Base-by-base conservation (phyloP, 2,797 vertebrate species). In the Acridotheres tristis region DNA sequence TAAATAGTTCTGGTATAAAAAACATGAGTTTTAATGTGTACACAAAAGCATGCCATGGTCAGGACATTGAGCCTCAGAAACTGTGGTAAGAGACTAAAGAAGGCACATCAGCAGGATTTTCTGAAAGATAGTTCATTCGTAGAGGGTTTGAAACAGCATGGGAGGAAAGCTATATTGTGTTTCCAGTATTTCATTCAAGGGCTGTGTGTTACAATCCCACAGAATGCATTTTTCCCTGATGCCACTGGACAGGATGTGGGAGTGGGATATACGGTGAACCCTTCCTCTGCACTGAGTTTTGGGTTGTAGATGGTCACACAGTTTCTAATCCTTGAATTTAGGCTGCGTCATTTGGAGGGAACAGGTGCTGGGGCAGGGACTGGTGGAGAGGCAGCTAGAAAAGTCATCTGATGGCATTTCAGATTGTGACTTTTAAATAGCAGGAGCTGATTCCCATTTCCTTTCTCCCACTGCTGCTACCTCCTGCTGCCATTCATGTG, bases 401-500 rank as follows among this genome's bases (percentile, higher is more conserved):
- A 66, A 91, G 65, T 85, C 48, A 65, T 47, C 43, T 59, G 38
- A 43, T 45, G 40, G 55, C 30, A 36, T 91, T 92, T 92, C 73
- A 84, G 68, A 78, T 25, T 78, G 62, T 68, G 85, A 89, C 81
- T 95, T 85, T 77, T 92, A 94, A 96, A 93, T 83, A 93, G 75
- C 72, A 85, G 73, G 72, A 85, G 73, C 72, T 1, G 5, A 26
- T 92, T 97, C 87, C 68, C 30, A 16, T 88, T 95, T 97, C 90
- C 94, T 86, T 65, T 91, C 92, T 63, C 89, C 85, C 58, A 25
- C 81, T 83, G 85, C 75, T 79, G 34, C 82, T 88, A 32, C 89
- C 94, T 94, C 92, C 94, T 96, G 94, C 91, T 96, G 94, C 89
- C 92, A 36, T 38, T 68, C 95, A 94, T 92, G 80, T 85, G 89